A percentile compares a stretch with the other conserved stretches of the same genome.
These are phyloP conservation scores for Gallinago media DNA, from an alignment of 2,113 vertebrate species.

Conservation along the genomic window DNA sequence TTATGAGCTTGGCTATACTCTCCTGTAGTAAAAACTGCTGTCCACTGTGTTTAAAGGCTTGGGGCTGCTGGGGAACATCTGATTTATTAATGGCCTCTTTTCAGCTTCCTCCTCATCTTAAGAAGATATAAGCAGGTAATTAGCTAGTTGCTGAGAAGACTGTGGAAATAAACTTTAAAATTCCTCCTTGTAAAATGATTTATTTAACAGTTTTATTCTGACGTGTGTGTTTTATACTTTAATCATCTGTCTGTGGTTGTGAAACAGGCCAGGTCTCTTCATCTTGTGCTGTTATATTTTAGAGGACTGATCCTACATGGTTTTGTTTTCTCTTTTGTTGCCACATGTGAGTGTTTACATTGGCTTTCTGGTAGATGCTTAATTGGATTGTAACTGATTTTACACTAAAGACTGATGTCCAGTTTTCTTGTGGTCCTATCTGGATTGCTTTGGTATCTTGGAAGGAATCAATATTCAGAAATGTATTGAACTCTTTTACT, in stretches of 20 bases:
- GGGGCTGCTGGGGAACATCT: constrained; percentile 48
- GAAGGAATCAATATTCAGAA: constrained; percentile 46
- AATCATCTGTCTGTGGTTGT: constrained; percentile 43
- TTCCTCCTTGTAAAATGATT: constrained; percentile 56
- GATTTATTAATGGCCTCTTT: constrained; percentile 59
- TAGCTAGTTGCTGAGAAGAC: constrained; percentile 57
- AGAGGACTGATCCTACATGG: not conserved
- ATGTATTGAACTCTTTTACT: not conserved
- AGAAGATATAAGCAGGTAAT: constrained; percentile 70
- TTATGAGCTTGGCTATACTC: constrained; percentile 59
- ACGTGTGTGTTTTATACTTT: constrained; percentile 51
- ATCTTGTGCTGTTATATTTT: constrained; percentile 1
- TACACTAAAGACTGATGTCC: constrained; percentile 36
- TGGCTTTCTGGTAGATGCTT: constrained; percentile 20
- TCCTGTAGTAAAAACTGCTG: constrained; percentile 37
- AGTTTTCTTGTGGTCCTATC: not conserved
- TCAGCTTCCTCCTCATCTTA: constrained; percentile 68
- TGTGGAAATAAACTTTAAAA: constrained; percentile 62
- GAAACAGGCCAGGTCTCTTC: constrained; percentile 18
- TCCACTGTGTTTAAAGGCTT: constrained; percentile 53
- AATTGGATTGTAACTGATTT: constrained; percentile 57
- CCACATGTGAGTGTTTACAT: not conserved
- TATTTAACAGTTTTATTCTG: constrained; percentile 64
- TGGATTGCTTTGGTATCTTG: constrained; percentile 38
- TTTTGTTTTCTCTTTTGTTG: constrained; percentile 35